Percentiles rank a stretch among this genome's conserved stretches.
Evolutionary conservation across 2,113 vertebrate species (phyloP).

Genomic region (Apaloderma vittatum): DNA sequence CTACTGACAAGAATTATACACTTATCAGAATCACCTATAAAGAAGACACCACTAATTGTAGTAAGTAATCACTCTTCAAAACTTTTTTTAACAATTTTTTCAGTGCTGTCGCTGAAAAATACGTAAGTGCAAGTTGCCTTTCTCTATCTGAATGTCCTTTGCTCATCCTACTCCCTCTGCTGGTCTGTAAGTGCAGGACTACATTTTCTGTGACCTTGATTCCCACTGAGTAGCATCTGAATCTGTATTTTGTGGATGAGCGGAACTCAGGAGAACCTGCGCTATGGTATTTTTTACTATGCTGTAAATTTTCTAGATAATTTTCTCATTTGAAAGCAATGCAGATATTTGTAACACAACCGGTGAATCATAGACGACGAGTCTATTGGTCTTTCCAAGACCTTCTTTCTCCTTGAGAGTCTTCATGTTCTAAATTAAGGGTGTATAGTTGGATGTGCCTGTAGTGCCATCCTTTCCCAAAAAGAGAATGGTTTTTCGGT

Average conservation of each 20-base stretch:
- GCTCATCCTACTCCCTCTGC: slow-evolving; percentile 47
- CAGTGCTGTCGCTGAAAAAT: background rate
- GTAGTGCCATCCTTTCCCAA: background rate
- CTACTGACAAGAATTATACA: background rate
- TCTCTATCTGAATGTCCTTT: background rate
- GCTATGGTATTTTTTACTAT: background rate
- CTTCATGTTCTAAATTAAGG: background rate
- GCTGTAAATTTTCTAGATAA: background rate
- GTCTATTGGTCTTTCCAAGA: background rate
- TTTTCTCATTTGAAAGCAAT: background rate
- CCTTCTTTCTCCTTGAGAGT: background rate
- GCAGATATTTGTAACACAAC: background rate
- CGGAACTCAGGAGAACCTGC: background rate
- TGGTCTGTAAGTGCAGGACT: background rate
- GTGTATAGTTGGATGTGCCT: background rate
- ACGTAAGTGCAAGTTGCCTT: background rate
- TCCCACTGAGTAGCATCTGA: background rate
- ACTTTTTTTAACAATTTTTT: background rate
- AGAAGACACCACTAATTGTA: background rate
- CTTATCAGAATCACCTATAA: background rate
- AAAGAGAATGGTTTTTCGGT: background rate
- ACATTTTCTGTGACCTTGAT: no score
- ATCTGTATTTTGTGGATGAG: fast-evolving
- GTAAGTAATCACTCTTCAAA: background rate
- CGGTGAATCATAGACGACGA: background rate